Percentiles rank a stretch among this genome's conserved stretches.
phyloP scores from a whole-genome alignment of 2,113 vertebrate species.

The Mobula birostris region DNA sequence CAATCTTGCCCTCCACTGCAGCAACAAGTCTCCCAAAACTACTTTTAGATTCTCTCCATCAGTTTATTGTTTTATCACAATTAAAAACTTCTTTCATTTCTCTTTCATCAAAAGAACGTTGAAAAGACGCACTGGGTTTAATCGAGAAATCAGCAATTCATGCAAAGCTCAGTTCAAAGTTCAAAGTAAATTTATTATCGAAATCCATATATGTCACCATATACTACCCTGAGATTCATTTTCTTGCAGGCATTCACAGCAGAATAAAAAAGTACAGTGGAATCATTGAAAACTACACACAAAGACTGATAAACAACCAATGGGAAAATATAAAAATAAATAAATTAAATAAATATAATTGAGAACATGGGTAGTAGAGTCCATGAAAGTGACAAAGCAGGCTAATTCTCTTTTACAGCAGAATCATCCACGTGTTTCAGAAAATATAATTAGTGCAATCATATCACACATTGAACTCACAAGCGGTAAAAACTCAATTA shows the following conservation, averaged over 20 bases:
- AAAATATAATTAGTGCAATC: not conserved
- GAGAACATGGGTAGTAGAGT: too few species aligned
- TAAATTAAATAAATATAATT: too few species aligned
- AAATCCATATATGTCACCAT: too few species aligned
- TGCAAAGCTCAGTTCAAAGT: not conserved
- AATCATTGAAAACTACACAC: too few species aligned
- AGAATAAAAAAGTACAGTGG: too few species aligned
- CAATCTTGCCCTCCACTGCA: not conserved
- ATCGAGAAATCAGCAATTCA: constrained; percentile 10
- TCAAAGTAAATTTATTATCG: too few species aligned
- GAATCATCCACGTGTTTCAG: not conserved
- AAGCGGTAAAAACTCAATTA: not conserved
- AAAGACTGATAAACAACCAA: too few species aligned
- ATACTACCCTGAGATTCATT: too few species aligned
- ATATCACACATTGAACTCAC: constrained; percentile 2
- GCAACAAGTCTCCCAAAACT: not conserved
- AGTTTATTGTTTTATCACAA: constrained; percentile 15
- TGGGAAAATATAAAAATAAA: too few species aligned
- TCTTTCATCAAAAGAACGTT: not conserved
- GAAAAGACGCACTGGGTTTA: not conserved
- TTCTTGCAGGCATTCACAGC: too few species aligned
- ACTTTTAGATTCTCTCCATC: constrained; percentile 5
- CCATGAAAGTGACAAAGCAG: not conserved
- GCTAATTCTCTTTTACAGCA: not conserved
- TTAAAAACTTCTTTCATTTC: constrained; percentile 25